Conservation (phyloP, 2,113 vertebrate genomes). For the Antechinus flavipes region DNA sequence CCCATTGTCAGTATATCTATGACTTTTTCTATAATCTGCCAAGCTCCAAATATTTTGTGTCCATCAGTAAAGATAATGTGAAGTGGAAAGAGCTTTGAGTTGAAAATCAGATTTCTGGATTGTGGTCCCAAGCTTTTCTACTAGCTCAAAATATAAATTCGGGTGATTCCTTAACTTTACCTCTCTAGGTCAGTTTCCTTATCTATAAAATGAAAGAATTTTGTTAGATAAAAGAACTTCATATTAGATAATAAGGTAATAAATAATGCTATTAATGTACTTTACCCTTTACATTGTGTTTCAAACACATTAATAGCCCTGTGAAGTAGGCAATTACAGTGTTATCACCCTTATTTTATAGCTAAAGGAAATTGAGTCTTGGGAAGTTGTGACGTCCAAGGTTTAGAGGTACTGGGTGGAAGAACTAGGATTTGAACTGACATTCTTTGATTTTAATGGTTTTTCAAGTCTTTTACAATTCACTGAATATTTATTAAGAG, state of each 20-base stretch:
- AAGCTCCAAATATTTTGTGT: not conserved
- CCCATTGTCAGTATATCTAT: not conserved
- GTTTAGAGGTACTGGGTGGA: not conserved
- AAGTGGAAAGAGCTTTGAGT: not conserved
- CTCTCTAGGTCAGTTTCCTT: not conserved
- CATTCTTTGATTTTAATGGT: not conserved
- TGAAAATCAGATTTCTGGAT: not conserved
- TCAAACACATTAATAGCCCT: not conserved
- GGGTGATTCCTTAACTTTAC: not conserved
- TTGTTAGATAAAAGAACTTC: not conserved
- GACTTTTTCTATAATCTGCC: not conserved
- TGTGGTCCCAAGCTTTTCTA: not conserved
- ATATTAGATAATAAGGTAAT: not conserved
- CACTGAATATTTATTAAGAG: not conserved
- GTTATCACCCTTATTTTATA: not conserved
- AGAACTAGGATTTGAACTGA: not conserved
- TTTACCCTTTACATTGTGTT: not conserved
- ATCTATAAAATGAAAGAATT: not conserved
- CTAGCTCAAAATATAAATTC: not conserved
- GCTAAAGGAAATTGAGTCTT: not conserved
- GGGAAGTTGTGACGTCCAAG: not conserved
- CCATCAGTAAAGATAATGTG: not conserved
- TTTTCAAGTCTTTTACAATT: not conserved
- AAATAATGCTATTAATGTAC: not conserved
- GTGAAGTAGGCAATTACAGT: not conserved